Evolutionary conservation across 2,797 vertebrate genomes (phyloP).

Genomic region (Propithecus deckenii): DNA sequence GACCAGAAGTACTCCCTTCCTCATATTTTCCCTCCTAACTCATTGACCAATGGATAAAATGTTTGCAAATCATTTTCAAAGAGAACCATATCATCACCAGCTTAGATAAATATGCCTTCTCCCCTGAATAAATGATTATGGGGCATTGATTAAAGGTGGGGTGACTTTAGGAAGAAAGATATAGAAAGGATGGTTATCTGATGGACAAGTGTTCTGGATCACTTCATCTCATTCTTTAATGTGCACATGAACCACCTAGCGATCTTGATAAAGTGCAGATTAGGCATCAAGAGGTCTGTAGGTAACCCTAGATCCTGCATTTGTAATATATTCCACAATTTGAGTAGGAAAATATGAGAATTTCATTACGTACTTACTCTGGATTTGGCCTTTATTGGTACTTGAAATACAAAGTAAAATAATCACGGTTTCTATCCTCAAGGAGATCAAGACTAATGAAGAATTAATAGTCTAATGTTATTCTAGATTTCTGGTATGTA

Average conservation of each 20-base stretch:
- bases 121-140: background rate
- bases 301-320: background rate
- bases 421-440: background rate
- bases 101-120: background rate
- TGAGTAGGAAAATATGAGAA: background rate
- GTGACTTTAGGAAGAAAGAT: constrained; percentile 11
- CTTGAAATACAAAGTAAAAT: background rate
- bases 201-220: background rate
- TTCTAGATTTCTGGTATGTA: background rate
- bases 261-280: background rate
- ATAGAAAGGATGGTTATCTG: background rate
- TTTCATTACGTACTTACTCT: background rate
- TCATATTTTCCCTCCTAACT: background rate
- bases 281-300: background rate
- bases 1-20: background rate
- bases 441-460: background rate
- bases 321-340: background rate
- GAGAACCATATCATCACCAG: background rate
- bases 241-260: background rate
- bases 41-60: background rate
- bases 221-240: background rate
- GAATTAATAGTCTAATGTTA: background rate
- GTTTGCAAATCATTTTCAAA: background rate
- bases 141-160: background rate
- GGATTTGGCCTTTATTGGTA: background rate